Evolutionary conservation across 2,888 invertebrate genomes (phyloP).

Genomic region (Microctonus brassicae): DNA sequence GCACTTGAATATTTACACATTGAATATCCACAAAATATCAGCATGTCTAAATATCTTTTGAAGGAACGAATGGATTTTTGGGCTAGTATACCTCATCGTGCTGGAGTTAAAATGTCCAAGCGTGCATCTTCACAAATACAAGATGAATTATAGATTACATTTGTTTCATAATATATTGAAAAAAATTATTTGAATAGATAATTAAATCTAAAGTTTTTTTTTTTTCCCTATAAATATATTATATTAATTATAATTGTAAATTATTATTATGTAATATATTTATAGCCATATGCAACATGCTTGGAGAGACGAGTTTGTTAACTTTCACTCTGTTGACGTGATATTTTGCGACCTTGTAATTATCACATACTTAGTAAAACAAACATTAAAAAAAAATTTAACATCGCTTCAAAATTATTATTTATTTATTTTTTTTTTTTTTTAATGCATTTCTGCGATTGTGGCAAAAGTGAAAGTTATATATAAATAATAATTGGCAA

Average conservation of each 20-base stretch:
- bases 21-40: slow-evolving; percentile 69
- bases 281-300: not conserved
- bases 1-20: slow-evolving; percentile 73
- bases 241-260: not conserved
- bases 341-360: no score
- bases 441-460: not conserved
- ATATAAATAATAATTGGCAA: not conserved
- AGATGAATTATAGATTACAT: slow-evolving; percentile 8
- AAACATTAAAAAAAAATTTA: not conserved
- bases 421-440: not conserved
- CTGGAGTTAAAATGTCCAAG: slow-evolving; percentile 22
- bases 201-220: no score
- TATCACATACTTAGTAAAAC: not conserved
- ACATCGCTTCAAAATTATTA: not conserved
- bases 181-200: not conserved
- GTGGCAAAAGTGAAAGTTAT: not conserved
- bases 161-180: not conserved
- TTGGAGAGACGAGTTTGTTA: not conserved
- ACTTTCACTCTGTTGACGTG: not conserved
- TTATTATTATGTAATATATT: not conserved
- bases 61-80: slow-evolving; percentile 76
- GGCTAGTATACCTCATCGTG: slow-evolving; percentile 69
- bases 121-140: slow-evolving; percentile 3
- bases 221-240: no score
- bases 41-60: slow-evolving; percentile 73